Conservation (phyloP, 2,797 vertebrate species). For the Hippoglossus hippoglossus region DNA sequence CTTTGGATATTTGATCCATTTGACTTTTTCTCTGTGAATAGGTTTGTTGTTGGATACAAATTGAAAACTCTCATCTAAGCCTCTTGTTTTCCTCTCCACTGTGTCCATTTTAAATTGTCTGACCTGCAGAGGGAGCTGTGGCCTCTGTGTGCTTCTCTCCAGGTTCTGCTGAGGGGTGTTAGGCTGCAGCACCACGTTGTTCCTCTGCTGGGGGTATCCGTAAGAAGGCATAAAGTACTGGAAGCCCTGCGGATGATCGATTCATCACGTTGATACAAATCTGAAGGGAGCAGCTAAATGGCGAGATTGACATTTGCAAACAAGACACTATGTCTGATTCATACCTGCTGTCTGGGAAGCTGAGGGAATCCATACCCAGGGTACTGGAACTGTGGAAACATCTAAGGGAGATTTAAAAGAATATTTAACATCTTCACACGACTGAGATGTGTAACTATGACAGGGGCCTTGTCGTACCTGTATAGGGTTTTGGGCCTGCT, state of each 20-base stretch:
- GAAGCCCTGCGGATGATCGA: conserved; percentile 69
- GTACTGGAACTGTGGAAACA: conserved; percentile 74
- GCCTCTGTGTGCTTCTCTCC: conserved; percentile 75
- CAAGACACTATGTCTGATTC: conserved; percentile 5
- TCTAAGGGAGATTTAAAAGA: conserved; percentile 49
- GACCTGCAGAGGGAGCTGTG: conserved; percentile 82
- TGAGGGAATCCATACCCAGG: conserved; percentile 74
- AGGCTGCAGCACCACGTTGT: conserved; percentile 62
- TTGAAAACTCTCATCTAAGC: too few species aligned
- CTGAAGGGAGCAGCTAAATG: not conserved
- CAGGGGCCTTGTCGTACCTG: conserved; percentile 64
- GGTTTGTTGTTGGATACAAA: too few species aligned
- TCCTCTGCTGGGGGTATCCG: conserved; percentile 79
- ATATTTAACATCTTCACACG: not conserved
- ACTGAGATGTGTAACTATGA: not conserved
- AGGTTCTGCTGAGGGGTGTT: conserved; percentile 71
- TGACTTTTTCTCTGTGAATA: too few species aligned
- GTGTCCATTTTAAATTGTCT: not conserved
- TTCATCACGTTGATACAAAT: not conserved
- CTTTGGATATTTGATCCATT: too few species aligned
- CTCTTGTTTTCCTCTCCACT: too few species aligned
- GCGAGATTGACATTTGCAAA: not conserved
- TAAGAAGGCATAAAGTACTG: conserved; percentile 77
- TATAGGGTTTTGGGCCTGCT: conserved; percentile 69
- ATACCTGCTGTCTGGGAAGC: conserved; percentile 75